Conservation (phyloP, 2,113 vertebrate species). For the Miniopterus natalensis region DNA sequence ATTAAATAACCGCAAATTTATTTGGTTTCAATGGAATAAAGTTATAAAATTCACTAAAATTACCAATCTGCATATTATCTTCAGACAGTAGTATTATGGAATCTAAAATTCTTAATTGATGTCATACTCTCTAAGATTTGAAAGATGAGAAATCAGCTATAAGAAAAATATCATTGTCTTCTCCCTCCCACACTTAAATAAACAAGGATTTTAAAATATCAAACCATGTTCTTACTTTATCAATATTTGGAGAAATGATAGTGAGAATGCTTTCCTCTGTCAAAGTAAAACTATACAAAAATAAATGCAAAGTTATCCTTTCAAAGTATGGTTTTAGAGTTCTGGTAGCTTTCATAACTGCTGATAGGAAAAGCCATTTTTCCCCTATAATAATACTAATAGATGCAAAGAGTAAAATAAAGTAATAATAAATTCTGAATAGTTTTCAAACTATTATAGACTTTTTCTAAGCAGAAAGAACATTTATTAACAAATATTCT, state of each 20-base stretch:
- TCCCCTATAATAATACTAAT: neutral
- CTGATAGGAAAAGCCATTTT: neutral
- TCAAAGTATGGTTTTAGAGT: slow-evolving; percentile 18
- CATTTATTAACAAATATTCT: slow-evolving; percentile 37
- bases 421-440: neutral
- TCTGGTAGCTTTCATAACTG: slow-evolving; percentile 4
- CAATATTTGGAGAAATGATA: slow-evolving; percentile 4
- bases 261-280: neutral
- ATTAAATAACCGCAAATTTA: neutral
- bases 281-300: slow-evolving; percentile 25
- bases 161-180: neutral
- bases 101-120: slow-evolving; percentile 24
- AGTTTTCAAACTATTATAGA: neutral
- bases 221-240: neutral
- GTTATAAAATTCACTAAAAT: slow-evolving; percentile 28
- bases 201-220: slow-evolving; percentile 38
- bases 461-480: slow-evolving; percentile 28
- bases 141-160: neutral
- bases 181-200: neutral
- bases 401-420: slow-evolving; percentile 24
- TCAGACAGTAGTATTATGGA: neutral
- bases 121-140: neutral
- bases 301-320: slow-evolving; percentile 13
- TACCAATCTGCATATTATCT: neutral
- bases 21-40: neutral